Conservation (phyloP, 2,888 invertebrate species). For the Melanostoma scalare region DNA sequence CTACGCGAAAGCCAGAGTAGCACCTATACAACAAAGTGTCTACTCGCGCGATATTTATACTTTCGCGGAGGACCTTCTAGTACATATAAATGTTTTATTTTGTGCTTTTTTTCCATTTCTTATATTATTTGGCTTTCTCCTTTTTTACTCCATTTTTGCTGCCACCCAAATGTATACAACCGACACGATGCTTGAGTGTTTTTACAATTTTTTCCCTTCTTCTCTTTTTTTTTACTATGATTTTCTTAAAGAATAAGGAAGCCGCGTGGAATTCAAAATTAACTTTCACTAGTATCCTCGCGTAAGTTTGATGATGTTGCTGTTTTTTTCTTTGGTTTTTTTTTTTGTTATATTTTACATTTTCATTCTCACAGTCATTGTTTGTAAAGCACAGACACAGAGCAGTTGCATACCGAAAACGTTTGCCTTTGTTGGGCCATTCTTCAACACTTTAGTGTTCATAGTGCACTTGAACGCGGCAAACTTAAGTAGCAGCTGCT, state of each 20-base stretch:
- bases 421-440: constrained; percentile 60
- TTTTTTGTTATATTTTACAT: constrained; percentile 38
- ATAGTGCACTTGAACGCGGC: constrained; percentile 72
- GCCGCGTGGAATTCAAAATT: constrained; percentile 72
- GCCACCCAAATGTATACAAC: constrained; percentile 53
- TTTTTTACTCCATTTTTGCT: constrained; percentile 48
- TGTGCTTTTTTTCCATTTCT: constrained; percentile 16
- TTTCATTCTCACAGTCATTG: constrained; percentile 63
- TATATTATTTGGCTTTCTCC: constrained; percentile 48
- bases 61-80: constrained; percentile 71
- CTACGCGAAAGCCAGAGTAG: constrained; percentile 54
- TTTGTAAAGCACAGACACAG: constrained; percentile 63
- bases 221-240: constrained; percentile 27
- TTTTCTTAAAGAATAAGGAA: constrained; percentile 69
- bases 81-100: constrained; percentile 27
- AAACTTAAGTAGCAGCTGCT: constrained; percentile 71
- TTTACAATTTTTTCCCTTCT: constrained; percentile 13
- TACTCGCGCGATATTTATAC: constrained; percentile 68
- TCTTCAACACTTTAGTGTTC: constrained; percentile 60
- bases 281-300: constrained; percentile 69
- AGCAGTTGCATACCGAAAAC: constrained; percentile 23
- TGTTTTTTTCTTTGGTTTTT: constrained; percentile 48
- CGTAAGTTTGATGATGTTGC: constrained; percentile 70
- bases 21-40: constrained; percentile 72
- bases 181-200: constrained; percentile 30